Evolutionary conservation across 2,888 invertebrate species (phyloP).

Genomic region (Drosophila helvetica): DNA sequence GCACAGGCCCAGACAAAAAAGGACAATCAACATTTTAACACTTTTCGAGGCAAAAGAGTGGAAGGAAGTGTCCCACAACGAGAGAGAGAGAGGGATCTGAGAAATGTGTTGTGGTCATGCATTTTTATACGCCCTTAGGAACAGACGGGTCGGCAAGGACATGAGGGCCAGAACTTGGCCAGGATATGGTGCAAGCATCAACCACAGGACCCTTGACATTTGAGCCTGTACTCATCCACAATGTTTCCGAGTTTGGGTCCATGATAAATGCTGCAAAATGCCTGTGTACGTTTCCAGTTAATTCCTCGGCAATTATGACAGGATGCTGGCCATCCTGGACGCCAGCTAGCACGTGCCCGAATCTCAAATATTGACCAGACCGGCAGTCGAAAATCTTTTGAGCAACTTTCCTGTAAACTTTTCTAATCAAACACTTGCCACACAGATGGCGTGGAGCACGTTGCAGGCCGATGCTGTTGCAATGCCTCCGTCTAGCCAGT

Average conservation of each 20-base stretch:
- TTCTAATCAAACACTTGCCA: slow-evolving; percentile 73
- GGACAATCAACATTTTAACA: slow-evolving; percentile 80
- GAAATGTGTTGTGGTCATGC: slow-evolving; percentile 79
- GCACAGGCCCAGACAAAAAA: slow-evolving; percentile 55
- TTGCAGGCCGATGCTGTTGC: slow-evolving; percentile 4
- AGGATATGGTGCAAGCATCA: slow-evolving; percentile 45
- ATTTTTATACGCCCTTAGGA: slow-evolving; percentile 58
- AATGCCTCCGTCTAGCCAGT: slow-evolving; percentile 9
- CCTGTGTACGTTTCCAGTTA: slow-evolving; percentile 26
- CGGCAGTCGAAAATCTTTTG: slow-evolving; percentile 51
- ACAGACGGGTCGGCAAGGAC: slow-evolving; percentile 28
- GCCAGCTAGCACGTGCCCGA: slow-evolving; percentile 24
- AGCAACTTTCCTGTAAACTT: slow-evolving; percentile 59
- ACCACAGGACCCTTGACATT: slow-evolving; percentile 62
- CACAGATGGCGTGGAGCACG: slow-evolving; percentile 27
- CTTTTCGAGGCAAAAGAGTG: slow-evolving; percentile 61
- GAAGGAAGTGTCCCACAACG: neutral
- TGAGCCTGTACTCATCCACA: slow-evolving; percentile 33
- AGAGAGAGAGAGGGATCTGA: slow-evolving; percentile 49
- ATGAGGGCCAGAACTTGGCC: slow-evolving; percentile 39
- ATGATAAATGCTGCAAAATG: slow-evolving; percentile 16
- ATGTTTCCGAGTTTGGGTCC: neutral
- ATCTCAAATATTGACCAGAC: slow-evolving; percentile 46
- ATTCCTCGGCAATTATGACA: slow-evolving; percentile 34
- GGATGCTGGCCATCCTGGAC: slow-evolving; percentile 2